A percentile compares a stretch with the other conserved stretches of the same genome.
phyloP scores from a whole-genome alignment of 92 coral and sea anemone species.

The Phenganax marumi region DNA sequence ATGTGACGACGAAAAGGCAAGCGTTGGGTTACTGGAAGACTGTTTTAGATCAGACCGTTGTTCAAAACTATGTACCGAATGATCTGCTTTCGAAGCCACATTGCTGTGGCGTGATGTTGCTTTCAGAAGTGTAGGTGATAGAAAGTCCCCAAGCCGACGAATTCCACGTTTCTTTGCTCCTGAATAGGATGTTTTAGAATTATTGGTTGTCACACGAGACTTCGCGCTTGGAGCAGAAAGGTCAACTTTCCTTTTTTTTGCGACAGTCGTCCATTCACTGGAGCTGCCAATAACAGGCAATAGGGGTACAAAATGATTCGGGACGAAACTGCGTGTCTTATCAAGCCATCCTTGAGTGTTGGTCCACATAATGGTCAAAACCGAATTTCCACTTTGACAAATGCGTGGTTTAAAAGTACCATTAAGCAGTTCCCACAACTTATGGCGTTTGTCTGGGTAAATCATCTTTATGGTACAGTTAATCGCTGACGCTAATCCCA shows the following conservation, averaged over 20 bases:
- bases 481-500: constrained; percentile 54
- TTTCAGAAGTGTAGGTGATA: not conserved
- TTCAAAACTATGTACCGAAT: not conserved
- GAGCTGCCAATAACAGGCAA: not conserved
- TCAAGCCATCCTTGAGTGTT: constrained; percentile 51
- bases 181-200: not conserved
- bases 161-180: not conserved
- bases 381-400: not conserved
- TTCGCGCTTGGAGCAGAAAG: not conserved
- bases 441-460: constrained; percentile 53
- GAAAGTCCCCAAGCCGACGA: not conserved
- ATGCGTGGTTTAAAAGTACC: constrained; percentile 54
- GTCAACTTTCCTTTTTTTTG: not conserved
- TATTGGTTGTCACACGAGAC: not conserved
- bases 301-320: constrained; percentile 61
- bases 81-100: not conserved
- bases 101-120: not conserved
- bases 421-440: constrained; percentile 43
- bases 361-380: constrained; percentile 56
- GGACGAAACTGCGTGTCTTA: constrained; percentile 36
- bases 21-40: not conserved
- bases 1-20: not conserved
- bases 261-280: constrained; percentile 17
- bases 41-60: constrained; percentile 4
- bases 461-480: constrained; percentile 42